Percentiles rank a stretch among this genome's conserved stretches.
phyloP scores from a whole-genome alignment of 2,797 vertebrate species.

The Lepilemur septentrionalis region DNA sequence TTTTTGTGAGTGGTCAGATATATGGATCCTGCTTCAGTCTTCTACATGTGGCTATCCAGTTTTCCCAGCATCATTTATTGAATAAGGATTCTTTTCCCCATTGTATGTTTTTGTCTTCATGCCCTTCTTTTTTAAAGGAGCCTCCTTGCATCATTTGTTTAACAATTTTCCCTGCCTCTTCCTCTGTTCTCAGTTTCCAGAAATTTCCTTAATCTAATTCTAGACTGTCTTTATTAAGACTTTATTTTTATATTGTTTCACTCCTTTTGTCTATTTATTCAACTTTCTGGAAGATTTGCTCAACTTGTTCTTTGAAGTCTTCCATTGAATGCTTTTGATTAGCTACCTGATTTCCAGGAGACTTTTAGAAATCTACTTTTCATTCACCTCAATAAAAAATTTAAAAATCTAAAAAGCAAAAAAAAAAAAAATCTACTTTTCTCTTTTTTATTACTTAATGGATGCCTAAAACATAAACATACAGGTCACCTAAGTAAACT shows the following conservation, averaged over 20 bases:
- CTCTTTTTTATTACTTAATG: not conserved
- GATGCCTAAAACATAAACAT: not conserved
- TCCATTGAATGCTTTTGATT: not conserved
- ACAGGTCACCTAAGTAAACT: not conserved
- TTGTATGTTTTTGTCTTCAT: not conserved
- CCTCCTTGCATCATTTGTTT: not conserved
- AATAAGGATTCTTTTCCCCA: too few relatives aligned
- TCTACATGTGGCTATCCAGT: too few relatives aligned
- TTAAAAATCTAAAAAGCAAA: not conserved
- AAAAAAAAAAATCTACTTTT: not conserved
- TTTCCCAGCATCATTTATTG: too few relatives aligned
- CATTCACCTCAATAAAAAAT: not conserved
- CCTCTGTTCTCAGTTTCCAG: not conserved
- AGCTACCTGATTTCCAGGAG: not conserved
- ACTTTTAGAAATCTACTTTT: not conserved
- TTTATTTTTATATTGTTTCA: not conserved
- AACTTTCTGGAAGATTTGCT: not conserved
- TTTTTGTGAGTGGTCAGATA: too few relatives aligned
- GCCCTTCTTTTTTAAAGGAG: not conserved
- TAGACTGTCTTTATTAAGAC: not conserved
- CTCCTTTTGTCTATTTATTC: not conserved
- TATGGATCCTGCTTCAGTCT: too few relatives aligned
- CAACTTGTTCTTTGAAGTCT: not conserved
- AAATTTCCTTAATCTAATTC: not conserved
- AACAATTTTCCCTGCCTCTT: not conserved